A percentile compares a stretch with the other conserved stretches of the same genome.
These are phyloP conservation scores for Leucoraja ocellata DNA, from an alignment of 2,797 vertebrate species.

Conservation along the genomic window DNA sequence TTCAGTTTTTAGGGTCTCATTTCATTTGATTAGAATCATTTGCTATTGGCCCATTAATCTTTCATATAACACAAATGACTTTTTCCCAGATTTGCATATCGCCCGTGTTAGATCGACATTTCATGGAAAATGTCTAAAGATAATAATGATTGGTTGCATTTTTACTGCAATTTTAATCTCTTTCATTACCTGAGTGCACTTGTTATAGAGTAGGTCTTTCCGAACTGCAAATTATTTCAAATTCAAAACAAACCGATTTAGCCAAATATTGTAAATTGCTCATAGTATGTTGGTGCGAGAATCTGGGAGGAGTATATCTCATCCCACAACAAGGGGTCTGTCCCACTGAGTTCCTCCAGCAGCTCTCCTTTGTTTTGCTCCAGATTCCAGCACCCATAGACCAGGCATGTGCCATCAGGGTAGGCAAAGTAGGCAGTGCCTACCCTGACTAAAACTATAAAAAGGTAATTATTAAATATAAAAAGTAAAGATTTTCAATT, in stretches of 20 bases:
- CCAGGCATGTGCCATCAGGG: too few species aligned
- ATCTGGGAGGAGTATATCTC: too few species aligned
- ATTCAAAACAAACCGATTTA: background rate
- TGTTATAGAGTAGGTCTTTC: background rate
- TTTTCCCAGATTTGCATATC: too few species aligned
- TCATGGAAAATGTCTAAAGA: background rate
- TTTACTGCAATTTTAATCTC: background rate
- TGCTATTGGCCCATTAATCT: background rate
- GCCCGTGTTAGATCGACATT: background rate
- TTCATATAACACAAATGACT: background rate
- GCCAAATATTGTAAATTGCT: background rate
- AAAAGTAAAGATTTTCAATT: too few species aligned
- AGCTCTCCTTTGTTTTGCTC: too few species aligned
- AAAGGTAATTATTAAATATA: too few species aligned
- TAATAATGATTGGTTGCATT: background rate
- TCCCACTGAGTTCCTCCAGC: too few species aligned
- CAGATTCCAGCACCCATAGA: too few species aligned
- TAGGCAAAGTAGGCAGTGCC: too few species aligned
- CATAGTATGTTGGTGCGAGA: too few species aligned
- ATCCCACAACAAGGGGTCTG: too few species aligned
- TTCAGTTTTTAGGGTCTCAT: background rate
- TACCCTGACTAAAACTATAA: too few species aligned
- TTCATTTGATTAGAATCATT: constrained; percentile 8
- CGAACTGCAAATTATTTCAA: background rate
- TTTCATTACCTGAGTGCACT: background rate